phyloP scores from a whole-genome alignment of 2,113 vertebrate species.

The Glareola pratincola region DNA sequence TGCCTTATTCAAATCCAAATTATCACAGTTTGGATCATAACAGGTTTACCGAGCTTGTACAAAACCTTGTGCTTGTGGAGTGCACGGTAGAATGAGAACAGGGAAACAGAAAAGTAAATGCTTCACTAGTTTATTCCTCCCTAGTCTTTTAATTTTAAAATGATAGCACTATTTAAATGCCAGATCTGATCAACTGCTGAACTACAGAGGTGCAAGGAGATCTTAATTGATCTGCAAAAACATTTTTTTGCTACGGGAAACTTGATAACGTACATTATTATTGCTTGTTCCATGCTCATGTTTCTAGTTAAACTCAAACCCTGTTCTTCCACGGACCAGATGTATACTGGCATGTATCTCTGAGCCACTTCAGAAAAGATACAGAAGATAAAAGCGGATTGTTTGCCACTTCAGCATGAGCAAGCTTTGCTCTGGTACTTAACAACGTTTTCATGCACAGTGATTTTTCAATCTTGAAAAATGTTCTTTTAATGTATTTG shows the following conservation, averaged over 20 bases:
- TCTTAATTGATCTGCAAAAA: not conserved
- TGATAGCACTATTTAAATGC: not conserved
- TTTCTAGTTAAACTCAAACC: not conserved
- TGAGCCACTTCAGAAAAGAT: not conserved
- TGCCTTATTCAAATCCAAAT: not conserved
- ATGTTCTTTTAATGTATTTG: not conserved
- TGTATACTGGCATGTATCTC: not conserved
- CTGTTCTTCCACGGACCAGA: not conserved
- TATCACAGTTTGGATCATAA: not conserved
- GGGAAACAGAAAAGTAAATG: not conserved
- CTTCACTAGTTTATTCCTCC: not conserved
- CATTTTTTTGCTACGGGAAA: not conserved
- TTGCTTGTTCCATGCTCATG: not conserved
- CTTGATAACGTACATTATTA: not conserved
- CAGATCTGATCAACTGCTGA: not conserved
- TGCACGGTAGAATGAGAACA: not conserved
- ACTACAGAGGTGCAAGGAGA: not conserved
- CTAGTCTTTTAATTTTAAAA: not conserved
- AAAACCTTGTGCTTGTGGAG: not conserved
- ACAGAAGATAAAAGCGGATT: not conserved
- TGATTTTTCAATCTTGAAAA: not conserved
- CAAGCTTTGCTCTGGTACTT: not conserved
- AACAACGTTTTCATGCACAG: not conserved
- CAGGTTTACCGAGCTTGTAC: slow-evolving; percentile 21
- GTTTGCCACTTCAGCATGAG: not conserved